Evolutionary conservation across 2,113 vertebrate species (phyloP), one percentile per base, ranked within the genome.

Genomic region (Saccopteryx leptura): DNA sequence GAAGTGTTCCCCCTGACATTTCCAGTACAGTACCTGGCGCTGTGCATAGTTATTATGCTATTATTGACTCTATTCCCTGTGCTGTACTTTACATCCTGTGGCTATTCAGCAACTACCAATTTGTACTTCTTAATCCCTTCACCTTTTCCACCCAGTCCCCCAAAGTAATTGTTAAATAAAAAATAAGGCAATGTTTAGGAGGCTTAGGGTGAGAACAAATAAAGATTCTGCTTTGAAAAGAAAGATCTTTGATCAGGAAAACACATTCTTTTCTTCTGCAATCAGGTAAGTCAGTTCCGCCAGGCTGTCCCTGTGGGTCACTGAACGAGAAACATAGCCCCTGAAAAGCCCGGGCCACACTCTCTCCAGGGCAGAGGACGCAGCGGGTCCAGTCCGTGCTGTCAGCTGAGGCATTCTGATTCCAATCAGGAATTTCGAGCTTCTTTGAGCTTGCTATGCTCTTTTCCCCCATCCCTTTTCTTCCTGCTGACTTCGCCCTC

Each of bases 401-500:
- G 0, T 58, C 60, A 74, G 54, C 84, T n/a, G 79, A 96, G 93
- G 74, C 33, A 3, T 91, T 85, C 71, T 84, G 97, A 94, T 86
- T 28, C 75, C 71, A 82, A 90, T 94, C 94, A 93, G 91, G 66
- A 87, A 93, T 80, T 91, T 74, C 58, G 65, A 91, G 80, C 75
- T 75, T 91, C 92, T 93, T 83, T 83, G 74, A 91, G 75, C 76
- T 89, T 31, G 5, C 93, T 83, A 3, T 39, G 54, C 63, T 65
- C 61, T 78, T 92, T 69, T 5, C 14, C 28, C 31, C 82, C 74
- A 76, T 26, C 61, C 66, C 65, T 86, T 84, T 85, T 50, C 76
- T 94, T 75, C 68, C 87, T 28, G n/a, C 80, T 90, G 69, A 28
- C 72, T 91, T 96, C 75, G 96, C 90, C 48, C 50, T 75, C 68